Conservation (phyloP, 2,797 vertebrate species). For the Syngnathus acus region DNA sequence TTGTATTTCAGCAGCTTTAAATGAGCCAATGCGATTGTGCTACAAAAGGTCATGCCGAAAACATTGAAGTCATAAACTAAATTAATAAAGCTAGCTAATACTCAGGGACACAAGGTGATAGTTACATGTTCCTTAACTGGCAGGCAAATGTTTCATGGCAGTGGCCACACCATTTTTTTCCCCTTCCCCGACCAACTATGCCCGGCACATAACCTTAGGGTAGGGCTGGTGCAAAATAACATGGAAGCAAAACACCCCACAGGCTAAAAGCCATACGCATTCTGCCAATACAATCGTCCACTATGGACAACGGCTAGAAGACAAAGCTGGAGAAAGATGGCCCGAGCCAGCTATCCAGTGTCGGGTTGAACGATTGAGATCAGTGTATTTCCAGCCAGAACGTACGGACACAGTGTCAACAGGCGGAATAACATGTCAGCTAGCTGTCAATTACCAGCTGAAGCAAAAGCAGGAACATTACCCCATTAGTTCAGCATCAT, state of each 20-base stretch:
- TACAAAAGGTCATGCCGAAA: conserved; percentile 13
- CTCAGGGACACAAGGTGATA: conserved; percentile 8
- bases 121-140: conserved; percentile 2
- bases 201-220: conserved; percentile 27
- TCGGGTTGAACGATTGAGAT: conserved; percentile 41
- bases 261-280: conserved; percentile 39
- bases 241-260: conserved; percentile 33
- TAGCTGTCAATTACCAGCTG: conserved; percentile 29
- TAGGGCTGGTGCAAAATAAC: conserved; percentile 34
- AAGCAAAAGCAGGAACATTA: conserved; percentile 43
- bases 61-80: conserved; percentile 20
- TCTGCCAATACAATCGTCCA: conserved; percentile 40
- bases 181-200: neutral
- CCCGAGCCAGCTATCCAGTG: conserved; percentile 40
- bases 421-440: conserved; percentile 46
- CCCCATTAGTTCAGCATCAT: conserved; percentile 40
- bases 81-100: conserved; percentile 7
- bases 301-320: conserved; percentile 34
- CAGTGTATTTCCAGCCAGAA: conserved; percentile 38
- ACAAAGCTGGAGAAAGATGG: conserved; percentile 34
- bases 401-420: conserved; percentile 57
- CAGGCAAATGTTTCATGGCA: conserved; percentile 10
- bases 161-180: conserved; percentile 8
- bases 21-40: conserved; percentile 19
- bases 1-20: conserved; percentile 9